Evolutionary conservation across 2,888 invertebrate species (phyloP).

Genomic region (Arge pagana): DNA sequence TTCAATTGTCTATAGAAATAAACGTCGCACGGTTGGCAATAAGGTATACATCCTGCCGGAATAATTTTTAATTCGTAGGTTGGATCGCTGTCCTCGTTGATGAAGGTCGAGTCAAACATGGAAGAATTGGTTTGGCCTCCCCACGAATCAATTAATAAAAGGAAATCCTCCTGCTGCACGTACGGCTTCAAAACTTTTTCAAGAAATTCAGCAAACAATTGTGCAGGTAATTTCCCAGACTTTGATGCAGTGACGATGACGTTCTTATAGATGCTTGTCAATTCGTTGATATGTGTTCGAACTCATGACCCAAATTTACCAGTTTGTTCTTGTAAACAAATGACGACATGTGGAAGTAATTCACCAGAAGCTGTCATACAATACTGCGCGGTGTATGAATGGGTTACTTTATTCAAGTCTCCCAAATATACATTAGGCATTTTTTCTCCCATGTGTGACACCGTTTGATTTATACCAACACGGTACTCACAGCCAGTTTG

Average conservation of each 20-base stretch:
- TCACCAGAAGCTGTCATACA: constrained; percentile 25
- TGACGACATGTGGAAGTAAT: constrained; percentile 30
- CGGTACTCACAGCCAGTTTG: constrained; percentile 15
- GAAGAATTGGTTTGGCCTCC: constrained; percentile 24
- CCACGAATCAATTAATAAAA: constrained; percentile 26
- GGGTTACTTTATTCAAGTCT: constrained; percentile 29
- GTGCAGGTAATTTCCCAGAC: constrained; percentile 31
- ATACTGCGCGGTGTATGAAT: constrained; percentile 34
- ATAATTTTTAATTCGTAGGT: constrained; percentile 25
- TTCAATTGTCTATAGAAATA: constrained; percentile 32
- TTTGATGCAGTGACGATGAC: constrained; percentile 26
- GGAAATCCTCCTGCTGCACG: constrained; percentile 21
- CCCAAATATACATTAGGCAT: constrained; percentile 24
- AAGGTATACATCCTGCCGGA: constrained; percentile 29
- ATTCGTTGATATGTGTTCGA: constrained; percentile 25
- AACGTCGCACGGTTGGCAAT: constrained; percentile 30
- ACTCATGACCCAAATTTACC: constrained; percentile 28
- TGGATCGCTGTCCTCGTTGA: constrained; percentile 18
- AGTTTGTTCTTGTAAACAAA: constrained; percentile 31
- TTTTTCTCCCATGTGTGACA: constrained; percentile 18
- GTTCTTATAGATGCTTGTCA: constrained; percentile 25
- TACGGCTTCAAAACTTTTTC: constrained; percentile 18
- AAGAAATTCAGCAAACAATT: constrained; percentile 26
- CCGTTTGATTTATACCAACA: constrained; percentile 3
- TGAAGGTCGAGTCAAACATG: constrained; percentile 19